Evolutionary conservation across 2,888 invertebrate species (phyloP), one percentile per base, ranked within the genome.

Genomic region (Gandaritis pyraliata): DNA sequence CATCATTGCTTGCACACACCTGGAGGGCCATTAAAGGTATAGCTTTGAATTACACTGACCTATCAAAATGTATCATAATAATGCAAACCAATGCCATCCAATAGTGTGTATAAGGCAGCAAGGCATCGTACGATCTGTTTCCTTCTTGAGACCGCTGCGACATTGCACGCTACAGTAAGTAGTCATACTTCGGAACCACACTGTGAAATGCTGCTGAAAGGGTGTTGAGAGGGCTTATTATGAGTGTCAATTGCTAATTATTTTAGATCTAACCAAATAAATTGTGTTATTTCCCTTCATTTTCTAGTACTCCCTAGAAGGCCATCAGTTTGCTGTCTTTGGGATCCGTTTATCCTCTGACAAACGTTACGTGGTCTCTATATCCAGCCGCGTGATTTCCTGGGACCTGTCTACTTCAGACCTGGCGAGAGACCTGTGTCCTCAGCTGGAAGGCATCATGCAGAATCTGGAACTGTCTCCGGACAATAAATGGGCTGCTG

Each of bases 1-100:
- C 98, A 98, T 85, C 99, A 99, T 83, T 99, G 98, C 76, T 92
- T 99, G 66, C 99, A 99, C 81, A 99, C 99, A 0, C 99, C 99
- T n/a, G 99, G 99, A 47, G 99, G 99, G 1, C 99, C 99, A 0
- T 89, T 99, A 5, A 99, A 99, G 93, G 97, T 97, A 63, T 55
- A 18, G 29, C 30, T 30, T 41, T 6, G 12, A 15, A 15, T 15
- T 2, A 29, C 13, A 0, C n/a, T n/a, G 13, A 8, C 3, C 33
- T 33, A 1, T 2, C 16, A 11, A 11, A 0, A 15, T n/a, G 7
- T 15, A 2, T 0, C 3, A 1, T 7, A 0, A 41, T 8, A 15
- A 13, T 41, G 7, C 1, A 41, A 41, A 41, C 11, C n/a, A n/a
- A n/a, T n/a, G n/a, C n/a, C n/a, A n/a, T n/a, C n/a, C n/a, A n/a